Conservation (phyloP, 2,113 vertebrate species). For the Leptobrachium ailaonicum region DNA sequence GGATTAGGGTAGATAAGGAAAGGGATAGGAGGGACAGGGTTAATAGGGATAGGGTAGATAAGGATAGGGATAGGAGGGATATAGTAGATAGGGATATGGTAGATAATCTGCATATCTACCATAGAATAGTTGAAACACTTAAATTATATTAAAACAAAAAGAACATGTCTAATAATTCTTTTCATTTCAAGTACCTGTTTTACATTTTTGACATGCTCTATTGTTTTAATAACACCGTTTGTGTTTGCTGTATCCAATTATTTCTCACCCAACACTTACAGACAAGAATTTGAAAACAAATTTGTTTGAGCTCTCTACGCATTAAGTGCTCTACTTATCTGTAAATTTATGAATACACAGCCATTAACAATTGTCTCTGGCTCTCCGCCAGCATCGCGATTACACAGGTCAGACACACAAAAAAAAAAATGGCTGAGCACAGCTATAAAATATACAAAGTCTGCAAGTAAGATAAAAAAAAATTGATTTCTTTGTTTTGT, state of each 20-base stretch:
- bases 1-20: too few relatives aligned
- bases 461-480: constrained; percentile 8
- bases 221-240: not conserved
- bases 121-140: too few relatives aligned
- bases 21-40: too few relatives aligned
- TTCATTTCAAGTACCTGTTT: too few relatives aligned
- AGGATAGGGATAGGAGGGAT: too few relatives aligned
- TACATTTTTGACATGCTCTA: too few relatives aligned
- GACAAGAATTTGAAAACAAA: not conserved
- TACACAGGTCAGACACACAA: constrained; percentile 13
- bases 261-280: not conserved
- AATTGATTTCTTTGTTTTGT: constrained; percentile 2
- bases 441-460: not conserved
- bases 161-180: too few relatives aligned
- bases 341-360: constrained; percentile 10
- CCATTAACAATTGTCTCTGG: constrained; percentile 16
- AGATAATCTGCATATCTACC: too few relatives aligned
- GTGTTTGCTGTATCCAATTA: not conserved
- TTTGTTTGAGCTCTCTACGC: not conserved
- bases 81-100: too few relatives aligned
- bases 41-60: too few relatives aligned
- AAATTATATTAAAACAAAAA: too few relatives aligned
- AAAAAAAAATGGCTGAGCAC: constrained; percentile 7
- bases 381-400: not conserved
- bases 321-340: not conserved